phyloP scores from a whole-genome alignment of 2,888 invertebrate genomes.

The Trichogramma evanescens region DNA sequence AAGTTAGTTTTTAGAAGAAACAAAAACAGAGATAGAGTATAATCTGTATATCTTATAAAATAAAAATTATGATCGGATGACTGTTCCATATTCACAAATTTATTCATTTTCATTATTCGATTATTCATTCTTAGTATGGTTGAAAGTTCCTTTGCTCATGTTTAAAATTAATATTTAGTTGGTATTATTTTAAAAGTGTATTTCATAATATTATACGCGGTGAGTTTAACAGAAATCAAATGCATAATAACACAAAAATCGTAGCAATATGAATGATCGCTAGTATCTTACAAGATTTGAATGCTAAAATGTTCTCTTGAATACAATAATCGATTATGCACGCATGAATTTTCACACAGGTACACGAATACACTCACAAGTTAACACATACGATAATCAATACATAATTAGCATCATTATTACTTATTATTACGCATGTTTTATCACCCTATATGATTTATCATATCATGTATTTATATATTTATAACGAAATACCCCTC shows the following conservation, averaged over 20 bases:
- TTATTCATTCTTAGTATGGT: slow-evolving; percentile 43
- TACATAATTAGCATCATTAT: slow-evolving; percentile 34
- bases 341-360: not conserved
- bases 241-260: slow-evolving; percentile 32
- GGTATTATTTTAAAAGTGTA: slow-evolving; percentile 41
- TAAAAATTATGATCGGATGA: no score
- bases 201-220: slow-evolving; percentile 44
- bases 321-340: slow-evolving; percentile 26
- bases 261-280: slow-evolving; percentile 46
- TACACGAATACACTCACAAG: slow-evolving; percentile 8
- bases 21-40: not conserved
- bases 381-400: slow-evolving; percentile 2
- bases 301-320: slow-evolving; percentile 37
- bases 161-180: slow-evolving; percentile 47
- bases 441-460: slow-evolving; percentile 43
- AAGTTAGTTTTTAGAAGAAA: slow-evolving; percentile 20
- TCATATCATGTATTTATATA: slow-evolving; percentile 43
- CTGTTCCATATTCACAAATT: slow-evolving; percentile 34
- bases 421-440: slow-evolving; percentile 45
- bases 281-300: slow-evolving; percentile 46
- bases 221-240: slow-evolving; percentile 41
- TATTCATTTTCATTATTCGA: slow-evolving; percentile 30
- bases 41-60: no score
- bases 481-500: slow-evolving; percentile 48
- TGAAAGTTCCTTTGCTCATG: slow-evolving; percentile 32